These are phyloP conservation scores for Ibidorhyncha struthersii DNA, from an alignment of 2,113 vertebrate species.

Conservation along the genomic window DNA sequence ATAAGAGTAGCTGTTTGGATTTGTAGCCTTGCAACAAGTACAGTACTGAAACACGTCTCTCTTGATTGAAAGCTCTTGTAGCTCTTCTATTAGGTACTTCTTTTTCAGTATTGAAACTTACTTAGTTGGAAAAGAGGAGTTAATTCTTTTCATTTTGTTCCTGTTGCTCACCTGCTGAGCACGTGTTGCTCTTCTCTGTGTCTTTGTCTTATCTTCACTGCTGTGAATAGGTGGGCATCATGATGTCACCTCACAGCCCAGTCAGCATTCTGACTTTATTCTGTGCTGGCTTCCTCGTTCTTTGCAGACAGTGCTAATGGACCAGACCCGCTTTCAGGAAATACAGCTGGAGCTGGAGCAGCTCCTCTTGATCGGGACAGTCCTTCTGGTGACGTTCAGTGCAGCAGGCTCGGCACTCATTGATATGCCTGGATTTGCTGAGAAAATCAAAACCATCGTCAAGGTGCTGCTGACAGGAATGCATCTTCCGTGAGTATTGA, in stretches of 20 bases:
- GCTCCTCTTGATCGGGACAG: slow-evolving; percentile 80
- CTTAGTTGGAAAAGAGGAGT: neutral
- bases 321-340: slow-evolving; percentile 90
- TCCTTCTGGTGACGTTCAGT: slow-evolving; percentile 89
- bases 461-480: slow-evolving; percentile 83
- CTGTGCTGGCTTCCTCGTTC: neutral
- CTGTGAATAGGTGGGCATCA: neutral
- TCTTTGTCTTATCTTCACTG: neutral
- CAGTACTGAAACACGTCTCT: neutral
- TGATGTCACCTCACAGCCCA: neutral
- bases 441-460: slow-evolving; percentile 84
- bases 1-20: neutral
- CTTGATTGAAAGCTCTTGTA: neutral
- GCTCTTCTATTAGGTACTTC: neutral
- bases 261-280: neutral
- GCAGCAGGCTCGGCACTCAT: slow-evolving; percentile 79
- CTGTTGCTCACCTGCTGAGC: neutral
- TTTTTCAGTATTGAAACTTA: neutral
- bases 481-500: slow-evolving; percentile 83
- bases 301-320: slow-evolving; percentile 90
- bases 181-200: neutral
- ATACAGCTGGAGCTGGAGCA: slow-evolving; percentile 85
- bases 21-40: neutral
- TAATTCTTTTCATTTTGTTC: neutral
- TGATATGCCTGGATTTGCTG: slow-evolving; percentile 82